Percentiles rank a stretch among this genome's conserved stretches.
These are phyloP conservation scores for Epirrita christyi DNA, from an alignment of 2,888 invertebrate species.

Conservation along the genomic window DNA sequence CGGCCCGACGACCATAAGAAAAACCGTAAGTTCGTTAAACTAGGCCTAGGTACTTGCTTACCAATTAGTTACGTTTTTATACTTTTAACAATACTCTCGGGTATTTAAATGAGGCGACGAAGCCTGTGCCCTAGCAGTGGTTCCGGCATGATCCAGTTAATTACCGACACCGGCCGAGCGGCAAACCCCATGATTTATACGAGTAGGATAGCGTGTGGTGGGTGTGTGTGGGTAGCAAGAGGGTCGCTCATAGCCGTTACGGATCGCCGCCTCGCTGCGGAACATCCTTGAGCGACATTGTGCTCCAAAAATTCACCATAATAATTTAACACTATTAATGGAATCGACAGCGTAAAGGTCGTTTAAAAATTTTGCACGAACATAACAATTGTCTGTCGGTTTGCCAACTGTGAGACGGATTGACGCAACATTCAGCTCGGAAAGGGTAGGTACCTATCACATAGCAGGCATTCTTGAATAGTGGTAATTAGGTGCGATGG, in stretches of 20 bases:
- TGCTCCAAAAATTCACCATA: conserved; percentile 57
- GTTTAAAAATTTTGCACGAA: conserved; percentile 16
- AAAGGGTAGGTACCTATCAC: conserved; percentile 14
- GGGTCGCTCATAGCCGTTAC: conserved; percentile 49
- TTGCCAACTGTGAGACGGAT: conserved; percentile 21
- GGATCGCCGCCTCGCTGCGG: conserved; percentile 47
- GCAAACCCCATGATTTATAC: conserved; percentile 22
- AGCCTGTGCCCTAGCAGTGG: conserved; percentile 41
- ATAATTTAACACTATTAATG: conserved; percentile 59
- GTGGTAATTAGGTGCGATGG: conserved; percentile 53
- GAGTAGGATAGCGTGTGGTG: conserved; percentile 33
- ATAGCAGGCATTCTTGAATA: conserved; percentile 30
- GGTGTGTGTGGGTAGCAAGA: conserved; percentile 45
- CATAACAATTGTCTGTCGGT: background rate
- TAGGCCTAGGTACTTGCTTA: background rate
- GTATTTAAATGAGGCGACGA: conserved; percentile 36
- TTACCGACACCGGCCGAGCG: conserved; percentile 45
- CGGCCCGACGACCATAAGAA: conserved; percentile 83
- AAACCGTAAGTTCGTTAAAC: conserved; percentile 69
- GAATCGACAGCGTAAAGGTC: conserved; percentile 51
- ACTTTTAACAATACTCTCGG: background rate
- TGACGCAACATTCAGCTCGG: conserved; percentile 33
- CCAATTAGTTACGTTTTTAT: background rate
- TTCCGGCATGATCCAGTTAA: conserved; percentile 73
- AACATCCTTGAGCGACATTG: conserved; percentile 65